phyloP scores from a whole-genome alignment of 2,797 vertebrate genomes.

The Eulemur albifrons region DNA sequence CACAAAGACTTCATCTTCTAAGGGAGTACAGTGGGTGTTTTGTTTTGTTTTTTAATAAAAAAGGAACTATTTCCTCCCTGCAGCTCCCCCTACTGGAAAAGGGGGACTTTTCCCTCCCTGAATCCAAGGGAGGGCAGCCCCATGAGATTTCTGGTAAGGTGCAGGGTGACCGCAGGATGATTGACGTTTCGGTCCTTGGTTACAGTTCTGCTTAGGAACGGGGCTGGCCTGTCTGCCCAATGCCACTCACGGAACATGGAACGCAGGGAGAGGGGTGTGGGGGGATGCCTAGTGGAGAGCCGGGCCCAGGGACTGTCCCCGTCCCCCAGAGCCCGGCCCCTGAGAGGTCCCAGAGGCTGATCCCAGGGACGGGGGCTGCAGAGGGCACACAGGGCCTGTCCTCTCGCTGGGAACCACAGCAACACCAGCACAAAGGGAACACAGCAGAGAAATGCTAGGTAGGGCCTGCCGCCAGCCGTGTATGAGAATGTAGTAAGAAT shows the following conservation, averaged over 20 bases:
- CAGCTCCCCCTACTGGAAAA: constrained; percentile 23
- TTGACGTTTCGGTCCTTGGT: not conserved
- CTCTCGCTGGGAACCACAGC: not conserved
- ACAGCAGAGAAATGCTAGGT: not conserved
- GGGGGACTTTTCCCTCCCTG: not conserved
- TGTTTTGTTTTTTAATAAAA: not conserved
- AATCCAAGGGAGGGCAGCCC: not conserved
- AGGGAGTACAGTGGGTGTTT: not conserved
- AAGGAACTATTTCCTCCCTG: not conserved
- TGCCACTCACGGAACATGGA: not conserved
- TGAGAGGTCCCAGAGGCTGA: not conserved
- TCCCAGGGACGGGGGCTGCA: not conserved
- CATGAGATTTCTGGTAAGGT: not conserved
- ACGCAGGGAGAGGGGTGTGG: not conserved
- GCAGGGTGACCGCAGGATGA: not conserved
- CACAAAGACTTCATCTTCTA: not conserved
- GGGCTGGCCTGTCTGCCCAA: not conserved
- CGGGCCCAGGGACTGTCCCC: too few relatives aligned
- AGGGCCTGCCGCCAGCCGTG: not conserved
- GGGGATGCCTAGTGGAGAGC: fast-evolving
- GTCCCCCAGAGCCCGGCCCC: too few relatives aligned
- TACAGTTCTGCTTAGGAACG: not conserved
- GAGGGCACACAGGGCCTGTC: not conserved
- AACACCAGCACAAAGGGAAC: not conserved
- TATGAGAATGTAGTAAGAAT: not conserved